Percentiles rank a stretch among this genome's conserved stretches.
These are phyloP conservation scores for Mesitornis unicolor DNA, from an alignment of 2,113 vertebrate genomes.

Conservation along the genomic window DNA sequence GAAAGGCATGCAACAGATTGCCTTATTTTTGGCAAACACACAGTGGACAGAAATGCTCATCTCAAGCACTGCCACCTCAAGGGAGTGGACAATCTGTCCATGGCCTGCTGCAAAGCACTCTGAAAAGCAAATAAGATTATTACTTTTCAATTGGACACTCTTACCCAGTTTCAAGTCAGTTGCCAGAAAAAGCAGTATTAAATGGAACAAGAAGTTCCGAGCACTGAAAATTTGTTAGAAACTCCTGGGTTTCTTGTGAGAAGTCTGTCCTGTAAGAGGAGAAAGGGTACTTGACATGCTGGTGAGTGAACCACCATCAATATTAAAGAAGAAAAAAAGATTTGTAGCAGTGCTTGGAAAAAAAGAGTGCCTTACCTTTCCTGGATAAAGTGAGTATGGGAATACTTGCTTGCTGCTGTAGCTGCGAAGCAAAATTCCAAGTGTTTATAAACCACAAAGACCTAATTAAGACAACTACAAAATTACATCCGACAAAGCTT, in stretches of 20 bases:
- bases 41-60: background rate
- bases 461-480: background rate
- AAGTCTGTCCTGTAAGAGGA: background rate
- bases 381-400: background rate
- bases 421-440: background rate
- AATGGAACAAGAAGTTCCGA: background rate
- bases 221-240: background rate
- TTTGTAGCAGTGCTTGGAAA: background rate
- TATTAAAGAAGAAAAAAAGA: background rate
- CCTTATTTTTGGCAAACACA: background rate
- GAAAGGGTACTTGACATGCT: background rate
- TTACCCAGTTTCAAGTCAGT: background rate
- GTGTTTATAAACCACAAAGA: background rate
- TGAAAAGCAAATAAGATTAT: conserved; percentile 4
- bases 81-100: background rate
- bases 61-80: background rate
- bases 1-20: background rate
- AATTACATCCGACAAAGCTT: background rate
- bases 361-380: background rate
- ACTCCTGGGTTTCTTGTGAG: background rate
- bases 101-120: background rate
- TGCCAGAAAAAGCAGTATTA: background rate
- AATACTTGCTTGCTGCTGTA: background rate
- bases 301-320: background rate
- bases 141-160: background rate